These are phyloP conservation scores for Ibycter americanus DNA, from an alignment of 2,797 vertebrate species.

Conservation along the genomic window DNA sequence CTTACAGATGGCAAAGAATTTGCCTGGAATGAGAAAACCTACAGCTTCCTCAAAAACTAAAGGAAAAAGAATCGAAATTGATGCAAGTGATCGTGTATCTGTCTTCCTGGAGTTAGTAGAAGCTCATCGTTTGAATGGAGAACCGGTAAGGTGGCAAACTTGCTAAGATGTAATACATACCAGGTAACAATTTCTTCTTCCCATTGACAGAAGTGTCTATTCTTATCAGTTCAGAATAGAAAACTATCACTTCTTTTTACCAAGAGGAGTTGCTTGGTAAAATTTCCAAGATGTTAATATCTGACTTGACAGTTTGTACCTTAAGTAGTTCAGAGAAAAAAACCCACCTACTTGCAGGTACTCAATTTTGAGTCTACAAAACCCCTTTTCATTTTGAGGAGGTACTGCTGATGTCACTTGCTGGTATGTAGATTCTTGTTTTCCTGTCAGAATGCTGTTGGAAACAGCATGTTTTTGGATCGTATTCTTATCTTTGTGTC, in stretches of 20 bases:
- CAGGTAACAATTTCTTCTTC: background rate
- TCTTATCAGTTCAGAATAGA: background rate
- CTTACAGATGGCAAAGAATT: constrained; percentile 92
- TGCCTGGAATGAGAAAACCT: constrained; percentile 86
- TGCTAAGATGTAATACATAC: background rate
- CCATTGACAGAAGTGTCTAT: background rate
- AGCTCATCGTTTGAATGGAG: constrained; percentile 90
- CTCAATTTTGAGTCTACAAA: background rate
- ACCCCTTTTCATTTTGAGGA: background rate
- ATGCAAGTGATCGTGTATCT: constrained; percentile 86
- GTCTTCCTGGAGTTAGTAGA: constrained; percentile 93
- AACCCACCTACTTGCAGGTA: background rate
- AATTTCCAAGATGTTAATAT: background rate
- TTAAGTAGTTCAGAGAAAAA: background rate
- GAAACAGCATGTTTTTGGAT: background rate
- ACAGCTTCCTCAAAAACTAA: constrained; percentile 82
- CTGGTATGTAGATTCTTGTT: background rate
- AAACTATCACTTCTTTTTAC: background rate
- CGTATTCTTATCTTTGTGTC: background rate
- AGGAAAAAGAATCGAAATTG: constrained; percentile 82
- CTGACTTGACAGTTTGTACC: background rate
- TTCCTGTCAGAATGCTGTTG: background rate
- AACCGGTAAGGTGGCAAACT: constrained; percentile 80
- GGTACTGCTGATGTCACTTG: background rate
- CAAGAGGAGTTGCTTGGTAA: background rate